phyloP scores from a whole-genome alignment of 2,888 invertebrate species.

The Anoplius nigerrimus region DNA sequence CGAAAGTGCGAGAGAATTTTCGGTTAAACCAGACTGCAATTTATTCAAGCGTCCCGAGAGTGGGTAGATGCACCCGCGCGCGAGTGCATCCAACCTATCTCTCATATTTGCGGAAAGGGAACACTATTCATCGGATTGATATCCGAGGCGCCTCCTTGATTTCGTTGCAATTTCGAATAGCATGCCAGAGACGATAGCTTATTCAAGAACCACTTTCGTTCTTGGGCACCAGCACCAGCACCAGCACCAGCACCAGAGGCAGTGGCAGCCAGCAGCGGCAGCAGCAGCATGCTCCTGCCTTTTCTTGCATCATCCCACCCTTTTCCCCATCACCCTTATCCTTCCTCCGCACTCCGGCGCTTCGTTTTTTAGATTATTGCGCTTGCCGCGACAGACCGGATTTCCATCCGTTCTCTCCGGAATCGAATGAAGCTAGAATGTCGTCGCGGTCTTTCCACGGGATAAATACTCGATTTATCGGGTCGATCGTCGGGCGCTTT shows the following conservation, averaged over 20 bases:
- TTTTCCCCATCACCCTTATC: constrained; percentile 9
- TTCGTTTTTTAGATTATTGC: constrained; percentile 7
- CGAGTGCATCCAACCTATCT: too few relatives aligned
- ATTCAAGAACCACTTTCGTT: constrained; percentile 59
- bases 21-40: too few relatives aligned
- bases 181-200: constrained; percentile 39
- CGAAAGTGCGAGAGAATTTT: too few relatives aligned
- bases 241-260: too few relatives aligned
- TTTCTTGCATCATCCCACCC: neutral
- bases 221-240: constrained; percentile 22
- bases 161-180: constrained; percentile 61
- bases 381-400: too few relatives aligned
- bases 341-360: neutral
- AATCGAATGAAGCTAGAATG: constrained; percentile 6
- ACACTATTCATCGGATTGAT: constrained; percentile 63
- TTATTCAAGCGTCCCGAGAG: too few relatives aligned
- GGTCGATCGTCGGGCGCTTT: constrained; percentile 35
- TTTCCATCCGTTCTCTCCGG: neutral
- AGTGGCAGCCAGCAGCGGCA: too few relatives aligned
- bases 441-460: constrained; percentile 19
- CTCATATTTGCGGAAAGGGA: constrained; percentile 4
- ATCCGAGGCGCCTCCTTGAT: constrained; percentile 61
- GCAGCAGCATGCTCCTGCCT: neutral
- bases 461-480: constrained; percentile 45
- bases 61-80: too few relatives aligned